Base-by-base conservation (phyloP, 2,797 vertebrate genomes). In the Glyptemys insculpta region DNA sequence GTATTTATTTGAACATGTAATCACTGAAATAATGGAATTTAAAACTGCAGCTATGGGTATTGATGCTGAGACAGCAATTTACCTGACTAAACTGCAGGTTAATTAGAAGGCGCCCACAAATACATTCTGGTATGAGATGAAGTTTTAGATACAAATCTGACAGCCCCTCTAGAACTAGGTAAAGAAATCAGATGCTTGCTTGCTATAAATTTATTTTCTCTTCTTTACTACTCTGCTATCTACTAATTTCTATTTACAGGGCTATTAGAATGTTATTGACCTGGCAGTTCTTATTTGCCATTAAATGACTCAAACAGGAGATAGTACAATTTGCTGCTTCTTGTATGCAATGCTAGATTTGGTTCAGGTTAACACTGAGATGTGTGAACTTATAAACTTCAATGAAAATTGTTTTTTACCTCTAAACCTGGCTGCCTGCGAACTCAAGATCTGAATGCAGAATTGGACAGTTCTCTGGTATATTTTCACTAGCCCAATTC, bases 61-160 rank as follows among this genome's bases (percentile, higher is more conserved):
- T 21, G 85, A 12, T 29, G 29, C 52, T n/a, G 79, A 92, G 53
- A 52, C 3, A 25, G 62, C 25, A 78, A 76, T 76, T 29, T 47
- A 44, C 25, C 44, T 29, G 23, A 27, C 6, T 47, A 29, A 76
- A 29, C 41, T 47, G 12, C 41, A 29, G 41, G 6, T 47, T 76
- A 41, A 44, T 27, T 41, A 15, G 41, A 15, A 27, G 41, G 47
- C 5, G 12, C 25, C 0, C 47, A 31, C 37, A 57, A 16, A 29
- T 10, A 89, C 5, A 31, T 93, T 53, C 47, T 79, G 9, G 65
- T 37, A 62, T 87, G 14, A 4, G 12, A 47, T 23, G 15, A 85
- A 72, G 52, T n/a, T 52, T 2, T n/a, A 16, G 0, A 62, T 85
- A 68, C 6, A 88, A 2, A 87, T 82, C 14, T 68, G 4, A 1